Conservation (phyloP, 2,888 invertebrate genomes). For the Antheraea assamensis region DNA sequence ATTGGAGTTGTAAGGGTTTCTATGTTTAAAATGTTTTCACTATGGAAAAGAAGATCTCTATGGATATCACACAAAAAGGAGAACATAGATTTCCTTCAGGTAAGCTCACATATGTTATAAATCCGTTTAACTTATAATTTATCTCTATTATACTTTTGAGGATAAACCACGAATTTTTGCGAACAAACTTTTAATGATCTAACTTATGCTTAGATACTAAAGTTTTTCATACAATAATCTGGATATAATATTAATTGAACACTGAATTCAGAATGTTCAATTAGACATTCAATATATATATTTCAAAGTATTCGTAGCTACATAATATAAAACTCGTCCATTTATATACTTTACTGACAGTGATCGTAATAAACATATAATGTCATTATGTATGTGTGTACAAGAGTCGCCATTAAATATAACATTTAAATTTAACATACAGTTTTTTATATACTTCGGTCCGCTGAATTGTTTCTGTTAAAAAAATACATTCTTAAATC, state of each 20-base stretch:
- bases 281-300: too few species aligned
- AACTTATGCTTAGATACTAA: background rate
- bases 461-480: too few species aligned
- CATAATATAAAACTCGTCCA: too few species aligned
- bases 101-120: conserved; percentile 24
- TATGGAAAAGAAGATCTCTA: conserved; percentile 9
- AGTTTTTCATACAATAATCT: background rate
- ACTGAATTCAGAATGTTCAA: too few species aligned
- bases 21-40: background rate
- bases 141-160: background rate
- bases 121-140: background rate
- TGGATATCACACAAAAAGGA: background rate
- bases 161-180: background rate
- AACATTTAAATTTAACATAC: background rate
- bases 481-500: too few species aligned
- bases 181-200: background rate
- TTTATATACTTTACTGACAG: too few species aligned
- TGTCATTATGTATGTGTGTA: too few species aligned
- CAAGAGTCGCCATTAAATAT: background rate
- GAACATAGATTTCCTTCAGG: conserved; percentile 19
- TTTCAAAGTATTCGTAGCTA: too few species aligned
- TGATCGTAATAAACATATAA: too few species aligned
- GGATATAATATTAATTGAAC: background rate
- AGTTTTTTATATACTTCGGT: too few species aligned
- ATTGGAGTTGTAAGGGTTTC: background rate